Conservation (phyloP, 2,888 invertebrate genomes). For the Leptopilina myrica region DNA sequence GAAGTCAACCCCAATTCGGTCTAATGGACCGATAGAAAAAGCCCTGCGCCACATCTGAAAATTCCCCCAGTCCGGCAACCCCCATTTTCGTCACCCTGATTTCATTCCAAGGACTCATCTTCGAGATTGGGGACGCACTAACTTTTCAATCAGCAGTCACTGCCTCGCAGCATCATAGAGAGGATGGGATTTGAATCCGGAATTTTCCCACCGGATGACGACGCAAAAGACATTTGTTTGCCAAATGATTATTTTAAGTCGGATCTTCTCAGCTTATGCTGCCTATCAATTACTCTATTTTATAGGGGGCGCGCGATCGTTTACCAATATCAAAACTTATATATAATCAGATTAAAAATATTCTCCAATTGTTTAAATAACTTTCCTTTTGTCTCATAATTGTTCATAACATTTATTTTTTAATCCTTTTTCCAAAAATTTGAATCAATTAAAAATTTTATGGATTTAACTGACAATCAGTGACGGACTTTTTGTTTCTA, state of each 20-base stretch:
- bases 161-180: conserved; percentile 47
- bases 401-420: no score
- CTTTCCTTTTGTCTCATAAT: no score
- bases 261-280: conserved; percentile 26
- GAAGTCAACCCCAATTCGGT: conserved; percentile 60
- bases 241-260: conserved; percentile 29
- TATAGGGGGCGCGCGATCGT: neutral
- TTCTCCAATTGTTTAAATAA: no score
- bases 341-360: no score
- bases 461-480: no score
- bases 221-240: conserved; percentile 29
- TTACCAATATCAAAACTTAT: no score
- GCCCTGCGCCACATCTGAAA: conserved; percentile 57
- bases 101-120: conserved; percentile 71
- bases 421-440: no score
- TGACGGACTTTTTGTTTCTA: no score
- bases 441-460: no score
- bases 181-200: neutral
- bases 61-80: conserved; percentile 44
- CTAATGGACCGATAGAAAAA: conserved; percentile 71
- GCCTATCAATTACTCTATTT: neutral
- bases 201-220: conserved; percentile 27
- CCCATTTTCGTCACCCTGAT: conserved; percentile 62
- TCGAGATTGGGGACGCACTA: conserved; percentile 69
- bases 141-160: conserved; percentile 72